Evolutionary conservation across 2,888 invertebrate genomes (phyloP), one percentile per base, ranked within the genome.

Genomic region (Pyralis farinalis): DNA sequence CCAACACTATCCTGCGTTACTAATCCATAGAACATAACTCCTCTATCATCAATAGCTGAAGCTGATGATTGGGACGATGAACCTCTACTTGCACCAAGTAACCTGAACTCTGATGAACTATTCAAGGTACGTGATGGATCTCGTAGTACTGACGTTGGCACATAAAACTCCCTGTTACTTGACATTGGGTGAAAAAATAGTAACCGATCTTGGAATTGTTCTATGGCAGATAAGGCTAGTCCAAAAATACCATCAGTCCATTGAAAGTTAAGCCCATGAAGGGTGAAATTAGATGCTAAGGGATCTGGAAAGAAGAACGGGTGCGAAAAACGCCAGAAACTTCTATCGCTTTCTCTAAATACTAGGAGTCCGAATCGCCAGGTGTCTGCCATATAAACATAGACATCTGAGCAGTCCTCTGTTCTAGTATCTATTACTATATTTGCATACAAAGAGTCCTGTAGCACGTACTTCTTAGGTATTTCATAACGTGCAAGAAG

Each of bases 181-280:
- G 96, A 94, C 93, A 96, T 92, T 0, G 96, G 92, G 73, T 96
- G 95, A 67, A 95, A 96, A 63, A 92, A 96, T 12, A 96, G 66
- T 1, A 92, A 84, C 36, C 94, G 88, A 35, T 95, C 94, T 11
- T 79, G 65, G 9, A 73, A 67, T 31, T 77, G 59, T 38, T 82
- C 63, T 1, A 81, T 64, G 1, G 93, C 92, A n/a, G 93, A 91
- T 32, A 95, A 63, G 0, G 95, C 92, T 52, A 95, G 75, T 0
- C 95, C 95, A 60, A 96, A 95, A 12, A 96, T 90, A 0, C 96
- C 96, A 62, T 96, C 96, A 5, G 94, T 88, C 96, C 95, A 96
- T 60, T 95, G 94, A 62, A 95, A 96, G 49, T 93, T 93, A 0
- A 95, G 62, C 1, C 93, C 94, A 47, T 94, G 94, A 0, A 96